Evolutionary conservation across 2,113 vertebrate genomes (phyloP), one percentile per base, ranked within the genome.

Genomic region (Hypomesus transpacificus): DNA sequence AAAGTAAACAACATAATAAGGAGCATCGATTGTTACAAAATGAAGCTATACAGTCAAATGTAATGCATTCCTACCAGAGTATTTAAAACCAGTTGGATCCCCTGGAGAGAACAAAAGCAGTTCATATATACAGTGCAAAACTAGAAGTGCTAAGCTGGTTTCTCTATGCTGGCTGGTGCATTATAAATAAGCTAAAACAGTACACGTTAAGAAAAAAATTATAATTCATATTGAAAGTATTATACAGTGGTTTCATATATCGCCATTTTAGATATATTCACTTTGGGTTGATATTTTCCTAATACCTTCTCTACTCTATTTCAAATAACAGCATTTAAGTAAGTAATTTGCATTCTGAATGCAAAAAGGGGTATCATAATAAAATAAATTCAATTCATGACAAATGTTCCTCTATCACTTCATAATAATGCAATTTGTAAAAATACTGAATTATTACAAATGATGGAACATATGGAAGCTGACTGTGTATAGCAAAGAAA

Each of bases 91-190:
- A 74, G 67, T 73, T 71, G 78, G 74, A 69, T 73, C 72, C 69
- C 77, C 59, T 70, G 73, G 71, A 79, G 21, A 80, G 71, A 84
- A 79, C 62, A 14, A 81, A 74, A 78, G 74, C 74, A 76, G 69
- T 83, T 84, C 73, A 83, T 89, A 90, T 88, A 82, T 88, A 88
- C 87, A 90, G 79, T 88, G 83, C 79, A 87, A 83, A 87, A 56
- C 61, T 63, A 24, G 67, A 89, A 88, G 88, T 88, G 87, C 87
- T 83, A 85, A 77, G 84, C 79, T 85, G 80, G 82, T 85, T 85
- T 86, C 59, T 81, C 81, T 83, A 85, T 72, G 75, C 80, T 69
- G 84, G 84, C 77, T 84, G 82, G 85, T 89, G 86, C 77, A 82
- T 87, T 84, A 88, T 87, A 89, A 90, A 90, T 89, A 86, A 84